These are phyloP conservation scores for Drosophila nannoptera DNA, from an alignment of 1,140 invertebrate species.

Conservation along the genomic window DNA sequence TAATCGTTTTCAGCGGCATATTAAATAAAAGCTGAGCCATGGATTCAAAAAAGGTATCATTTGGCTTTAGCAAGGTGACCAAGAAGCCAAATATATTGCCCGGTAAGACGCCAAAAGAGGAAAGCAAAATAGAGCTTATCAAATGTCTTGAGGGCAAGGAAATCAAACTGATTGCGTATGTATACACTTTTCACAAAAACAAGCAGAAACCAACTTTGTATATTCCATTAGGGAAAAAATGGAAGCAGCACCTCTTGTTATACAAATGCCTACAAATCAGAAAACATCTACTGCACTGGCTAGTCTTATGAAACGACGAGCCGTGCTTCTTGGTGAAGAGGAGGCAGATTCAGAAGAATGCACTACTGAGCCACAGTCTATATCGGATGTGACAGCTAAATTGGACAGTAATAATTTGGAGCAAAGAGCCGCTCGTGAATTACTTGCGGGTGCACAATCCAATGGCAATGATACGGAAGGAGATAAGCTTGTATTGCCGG, in stretches of 20 bases:
- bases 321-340: conserved; percentile 66
- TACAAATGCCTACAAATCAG: conserved; percentile 82
- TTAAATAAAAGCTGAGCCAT: conserved; percentile 35
- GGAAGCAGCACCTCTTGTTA: conserved; percentile 81
- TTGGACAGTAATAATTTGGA: conserved; percentile 79
- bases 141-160: conserved; percentile 87
- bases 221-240: conserved; percentile 80
- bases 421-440: conserved; percentile 80
- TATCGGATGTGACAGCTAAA: conserved; percentile 65
- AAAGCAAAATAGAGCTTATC: conserved; percentile 83
- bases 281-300: conserved; percentile 81
- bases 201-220: neutral
- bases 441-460: conserved; percentile 60
- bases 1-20: conserved; percentile 50
- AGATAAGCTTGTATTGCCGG: conserved; percentile 80
- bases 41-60: conserved; percentile 87
- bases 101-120: conserved; percentile 77
- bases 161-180: conserved; percentile 86
- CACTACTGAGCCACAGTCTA: conserved; percentile 34
- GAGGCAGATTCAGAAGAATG: conserved; percentile 45
- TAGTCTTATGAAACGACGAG: conserved; percentile 68
- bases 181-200: conserved; percentile 15
- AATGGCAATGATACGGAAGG: conserved; percentile 77
- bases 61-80: conserved; percentile 85
- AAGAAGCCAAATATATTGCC: conserved; percentile 82